Evolutionary conservation across 2,113 vertebrate genomes (phyloP), one percentile per base, ranked within the genome.

Genomic region (Catagonus wagneri): DNA sequence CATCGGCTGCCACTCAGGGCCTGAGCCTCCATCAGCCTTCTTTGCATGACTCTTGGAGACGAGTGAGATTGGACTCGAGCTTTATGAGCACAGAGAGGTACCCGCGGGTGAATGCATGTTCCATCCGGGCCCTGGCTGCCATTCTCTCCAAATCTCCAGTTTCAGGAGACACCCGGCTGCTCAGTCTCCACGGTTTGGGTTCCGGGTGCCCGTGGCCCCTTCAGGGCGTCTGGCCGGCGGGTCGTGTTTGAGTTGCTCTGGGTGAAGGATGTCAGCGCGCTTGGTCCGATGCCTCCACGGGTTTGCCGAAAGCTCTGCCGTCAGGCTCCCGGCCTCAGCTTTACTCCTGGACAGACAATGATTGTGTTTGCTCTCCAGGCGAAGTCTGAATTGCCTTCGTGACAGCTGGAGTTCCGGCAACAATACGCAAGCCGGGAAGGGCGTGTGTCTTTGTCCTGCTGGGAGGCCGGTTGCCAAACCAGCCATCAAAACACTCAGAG

Each of bases 311-410:
- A 83, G 54, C n/a, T 71, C 61, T 34, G 15, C 58, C 29, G 39
- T 27, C 29, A 56, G 36, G 23, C 66, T 17, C 0, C 76, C 2
- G 2, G 72, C 94, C 81, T 86, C n/a, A 23, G 71, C 76, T 90
- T 89, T 86, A 68, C 74, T 44, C 79, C 78, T 13, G 39, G 34
- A 80, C 25, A 65, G 5, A 32, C 12, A 61, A 12, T 71, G 81
- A 65, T 90, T 94, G 84, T 74, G 71, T 76, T 50, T 88, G 89
- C 50, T 13, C 89, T 75, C 19, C 58, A 34, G 50, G 56, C 63
- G 34, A 93, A 58, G 52, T 84, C 83, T 84, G 56, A 83, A 65
- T 85, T 79, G 58, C 56, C 8, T 44, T 83, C 74, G 1, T 61
- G 80, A 89, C 91, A 69, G 7, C 58, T 14, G 9, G 58, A 66